Evolutionary conservation across 2,888 invertebrate species (phyloP), one percentile per base, ranked within the genome.

Genomic region (Crematogaster levior): DNA sequence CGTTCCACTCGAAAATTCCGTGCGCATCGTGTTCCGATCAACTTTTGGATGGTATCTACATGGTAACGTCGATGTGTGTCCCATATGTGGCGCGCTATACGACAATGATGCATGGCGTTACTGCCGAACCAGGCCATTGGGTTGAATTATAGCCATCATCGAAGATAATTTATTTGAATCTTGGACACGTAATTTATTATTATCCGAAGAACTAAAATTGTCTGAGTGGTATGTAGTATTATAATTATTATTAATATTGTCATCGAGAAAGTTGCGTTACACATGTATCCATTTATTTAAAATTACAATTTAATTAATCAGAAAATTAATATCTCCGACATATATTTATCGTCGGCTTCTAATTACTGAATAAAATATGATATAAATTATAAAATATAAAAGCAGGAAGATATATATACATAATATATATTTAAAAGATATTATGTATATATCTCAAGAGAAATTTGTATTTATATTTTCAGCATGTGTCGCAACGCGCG

Each of bases 1-100:
- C 61, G 81, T 80, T 85, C 63, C 58, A 21, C 46, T 58, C 77
- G 21, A 60, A 72, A 85, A 73, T 85, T 84, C 58, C 82, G 30
- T 65, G 66, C 79, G 79, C 34, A 27, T 75, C 61, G 37, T 53
- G 27, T 65, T 18, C 24, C 66, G 53, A 66, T 77, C 75, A 77
- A 77, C 53, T 77, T 77, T 37, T 34, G 37, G 3, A 65, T 53
- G 27, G 53, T 56, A 37, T 63, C 53, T 72, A 65, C 46, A 72
- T 65, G 65, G 77, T 48, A 82, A 68, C 73, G 81, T 75, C 75
- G 83, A 86, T 66, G 27, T 43, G 66, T n/a, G 53, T 43, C 56
- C 53, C 53, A 53, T 68, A 66, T 66, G 75, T 53, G 37, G 40
- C 61, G 34, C 63, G 21, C 51, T 53, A 56, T 27, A 37, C 51